These are phyloP conservation scores for Mustelus asterias DNA, from an alignment of 2,113 vertebrate species.

Conservation along the genomic window DNA sequence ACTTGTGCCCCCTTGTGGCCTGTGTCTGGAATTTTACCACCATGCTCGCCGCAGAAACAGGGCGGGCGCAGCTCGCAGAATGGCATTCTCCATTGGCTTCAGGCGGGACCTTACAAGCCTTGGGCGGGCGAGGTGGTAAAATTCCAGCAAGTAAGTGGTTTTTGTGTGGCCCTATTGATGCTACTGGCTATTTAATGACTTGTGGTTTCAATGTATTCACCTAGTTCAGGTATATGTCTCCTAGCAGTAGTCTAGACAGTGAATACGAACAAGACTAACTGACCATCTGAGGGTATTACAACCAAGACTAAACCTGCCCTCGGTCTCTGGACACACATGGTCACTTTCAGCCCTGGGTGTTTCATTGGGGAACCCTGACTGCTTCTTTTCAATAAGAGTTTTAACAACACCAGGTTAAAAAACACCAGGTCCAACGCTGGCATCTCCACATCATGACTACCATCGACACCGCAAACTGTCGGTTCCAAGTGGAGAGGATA, in stretches of 20 bases:
- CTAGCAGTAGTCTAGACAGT: background rate
- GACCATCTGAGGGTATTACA: background rate
- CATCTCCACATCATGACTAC: too few species aligned
- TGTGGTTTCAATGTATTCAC: background rate
- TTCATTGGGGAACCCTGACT: background rate
- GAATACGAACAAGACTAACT: background rate
- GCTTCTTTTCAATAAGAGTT: background rate
- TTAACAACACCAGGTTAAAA: too few species aligned
- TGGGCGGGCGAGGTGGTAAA: too few species aligned
- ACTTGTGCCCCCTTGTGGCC: too few species aligned
- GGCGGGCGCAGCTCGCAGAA: too few species aligned
- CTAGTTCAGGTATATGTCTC: background rate
- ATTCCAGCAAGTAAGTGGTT: background rate
- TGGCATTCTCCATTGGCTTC: too few species aligned
- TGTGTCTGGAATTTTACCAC: too few species aligned
- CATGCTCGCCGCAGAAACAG: too few species aligned
- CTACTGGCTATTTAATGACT: background rate
- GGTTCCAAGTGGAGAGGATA: too few species aligned
- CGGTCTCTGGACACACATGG: background rate
- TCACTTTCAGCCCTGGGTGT: background rate
- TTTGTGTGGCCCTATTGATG: background rate
- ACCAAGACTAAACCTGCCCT: background rate
- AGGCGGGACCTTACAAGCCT: too few species aligned
- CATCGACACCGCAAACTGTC: too few species aligned
- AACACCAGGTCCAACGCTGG: too few species aligned